phyloP scores from a whole-genome alignment of 1,140 invertebrate species.

The Nephotettix cincticeps region DNA sequence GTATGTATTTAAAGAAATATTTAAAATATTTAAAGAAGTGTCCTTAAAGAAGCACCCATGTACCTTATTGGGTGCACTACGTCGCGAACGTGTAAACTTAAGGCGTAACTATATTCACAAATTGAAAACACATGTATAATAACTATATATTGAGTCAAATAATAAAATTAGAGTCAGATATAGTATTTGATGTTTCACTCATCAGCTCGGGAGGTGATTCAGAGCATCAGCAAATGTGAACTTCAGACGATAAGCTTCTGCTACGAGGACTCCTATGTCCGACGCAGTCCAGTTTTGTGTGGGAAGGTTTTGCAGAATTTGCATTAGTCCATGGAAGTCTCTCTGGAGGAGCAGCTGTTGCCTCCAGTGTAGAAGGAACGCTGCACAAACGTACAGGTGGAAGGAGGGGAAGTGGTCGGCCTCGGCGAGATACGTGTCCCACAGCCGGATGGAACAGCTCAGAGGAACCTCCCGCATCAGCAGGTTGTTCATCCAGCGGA shows the following conservation, averaged over 20 bases:
- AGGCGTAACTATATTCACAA: too few species aligned
- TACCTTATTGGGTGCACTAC: too few species aligned
- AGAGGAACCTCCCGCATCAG: constrained; percentile 96
- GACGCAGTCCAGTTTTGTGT: constrained; percentile 95
- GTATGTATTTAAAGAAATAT: too few species aligned
- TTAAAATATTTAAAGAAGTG: too few species aligned
- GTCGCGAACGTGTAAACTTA: too few species aligned
- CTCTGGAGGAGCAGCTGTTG: constrained; percentile 82
- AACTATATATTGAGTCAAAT: too few species aligned
- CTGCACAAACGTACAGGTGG: constrained; percentile 98
- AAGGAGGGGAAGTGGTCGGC: constrained; percentile 94
- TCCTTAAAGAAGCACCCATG: too few species aligned
- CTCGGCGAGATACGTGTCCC: constrained; percentile 99
- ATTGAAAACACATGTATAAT: too few species aligned
- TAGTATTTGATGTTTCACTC: too few species aligned
- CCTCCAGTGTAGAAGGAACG: constrained; percentile 94
- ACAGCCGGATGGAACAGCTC: constrained; percentile 93
- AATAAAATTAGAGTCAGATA: too few species aligned
- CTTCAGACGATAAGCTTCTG: constrained; percentile 80
- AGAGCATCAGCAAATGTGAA: constrained; percentile 97
- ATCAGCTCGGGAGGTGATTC: constrained; percentile 68
- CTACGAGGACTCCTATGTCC: constrained; percentile 92
- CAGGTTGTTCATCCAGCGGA: constrained; percentile 99
- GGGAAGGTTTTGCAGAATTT: constrained; percentile 96
- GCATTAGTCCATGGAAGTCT: constrained; percentile 96